Evolutionary conservation across 2,888 invertebrate genomes (phyloP), one percentile per base, ranked within the genome.

Genomic region (Oscheius sp.): DNA sequence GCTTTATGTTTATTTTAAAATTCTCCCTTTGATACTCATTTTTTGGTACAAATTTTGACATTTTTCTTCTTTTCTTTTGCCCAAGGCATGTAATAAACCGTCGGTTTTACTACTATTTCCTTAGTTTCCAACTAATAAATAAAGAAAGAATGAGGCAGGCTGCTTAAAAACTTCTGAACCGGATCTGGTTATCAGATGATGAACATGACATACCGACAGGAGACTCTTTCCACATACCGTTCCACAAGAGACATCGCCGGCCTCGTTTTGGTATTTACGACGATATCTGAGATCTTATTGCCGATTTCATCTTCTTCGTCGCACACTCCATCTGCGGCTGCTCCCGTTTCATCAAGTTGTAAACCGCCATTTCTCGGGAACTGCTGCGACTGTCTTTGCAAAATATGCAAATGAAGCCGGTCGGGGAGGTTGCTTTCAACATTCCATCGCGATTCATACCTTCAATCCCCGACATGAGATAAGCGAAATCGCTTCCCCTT

Each of bases 321-420:
- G 41, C 55, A 23, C 55, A 55, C 18, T 55, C 55, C 55, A 55
- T 55, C 55, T 55, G 55, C 25, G 55, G 25, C 41, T 29, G 63
- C 63, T 52, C 23, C 29, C 66, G 52, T 49, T 66, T 49, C 52
- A 66, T 52, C 52, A 61, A 35, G 63, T 27, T 52, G 52, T 66
- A 49, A 66, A 66, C 66, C 52, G 66, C 25, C 66, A 66, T 66
- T 49, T 45, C 43, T 63, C 45, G n/a, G 49, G 13, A 5, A 16
- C 13, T 16, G 6, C 49, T 13, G 49, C 35, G 35, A 35, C 35
- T 35, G 35, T 35, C 35, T 35, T 35, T 61, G 18, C 18, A 61
- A 49, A 25, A 52, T 66, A 66, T 66, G 66, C 66, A 66, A 66
- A 66, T 66, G 66, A 52, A n/a, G n/a, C 66, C 66, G 66, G 66